Conservation (phyloP, 1,140 invertebrate genomes). For the Zaprionus capensis region DNA sequence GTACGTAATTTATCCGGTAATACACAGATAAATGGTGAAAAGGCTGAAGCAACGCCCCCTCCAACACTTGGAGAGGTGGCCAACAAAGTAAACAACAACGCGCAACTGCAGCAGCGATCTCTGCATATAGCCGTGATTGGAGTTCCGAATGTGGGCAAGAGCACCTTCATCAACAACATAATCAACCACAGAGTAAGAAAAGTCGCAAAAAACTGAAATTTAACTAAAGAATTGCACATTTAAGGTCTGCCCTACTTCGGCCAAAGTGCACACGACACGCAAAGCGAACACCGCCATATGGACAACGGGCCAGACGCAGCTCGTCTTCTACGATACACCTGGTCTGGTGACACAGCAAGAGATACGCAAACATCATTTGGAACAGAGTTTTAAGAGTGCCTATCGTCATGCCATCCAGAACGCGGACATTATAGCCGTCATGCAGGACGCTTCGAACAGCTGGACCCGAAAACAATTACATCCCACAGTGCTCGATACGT, state of each 20-base stretch:
- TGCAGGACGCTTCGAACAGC: constrained; percentile 93
- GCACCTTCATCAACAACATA: constrained; percentile 95
- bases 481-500: constrained; percentile 88
- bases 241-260: constrained; percentile 93
- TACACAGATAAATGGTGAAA: constrained; percentile 21
- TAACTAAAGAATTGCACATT: constrained; percentile 62
- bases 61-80: neutral
- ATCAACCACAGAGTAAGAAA: constrained; percentile 89
- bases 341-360: constrained; percentile 89
- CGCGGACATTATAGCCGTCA: constrained; percentile 93
- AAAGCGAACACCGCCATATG: constrained; percentile 89
- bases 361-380: constrained; percentile 88
- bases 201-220: neutral
- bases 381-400: constrained; percentile 88
- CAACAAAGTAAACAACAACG: neutral
- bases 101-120: constrained; percentile 84
- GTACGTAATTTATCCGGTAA: constrained; percentile 43
- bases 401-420: constrained; percentile 88
- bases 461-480: constrained; percentile 89
- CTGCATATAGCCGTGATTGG: constrained; percentile 95
- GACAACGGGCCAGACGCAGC: constrained; percentile 90
- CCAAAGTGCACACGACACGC: constrained; percentile 95
- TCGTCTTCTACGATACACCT: constrained; percentile 95
- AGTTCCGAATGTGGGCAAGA: constrained; percentile 96
- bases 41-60: neutral